Evolutionary conservation across 2,797 vertebrate species (phyloP).

Genomic region (Coilia nasus): DNA sequence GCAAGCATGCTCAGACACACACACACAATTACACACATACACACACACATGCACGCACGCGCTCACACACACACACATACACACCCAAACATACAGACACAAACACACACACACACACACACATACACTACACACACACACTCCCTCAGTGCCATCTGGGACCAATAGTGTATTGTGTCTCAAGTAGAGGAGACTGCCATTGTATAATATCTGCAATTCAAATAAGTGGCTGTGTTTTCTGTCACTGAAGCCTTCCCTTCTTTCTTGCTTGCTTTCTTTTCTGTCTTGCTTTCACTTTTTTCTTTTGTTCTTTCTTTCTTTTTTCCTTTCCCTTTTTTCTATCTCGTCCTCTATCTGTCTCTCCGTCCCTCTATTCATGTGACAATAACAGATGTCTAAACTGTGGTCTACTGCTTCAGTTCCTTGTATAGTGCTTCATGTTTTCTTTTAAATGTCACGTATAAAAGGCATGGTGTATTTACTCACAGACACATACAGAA

Average conservation of each 20-base stretch:
- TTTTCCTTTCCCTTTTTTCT: not conserved
- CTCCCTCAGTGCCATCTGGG: conserved; percentile 74
- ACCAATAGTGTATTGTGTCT: conserved; percentile 77
- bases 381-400: too few relatives aligned
- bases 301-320: conserved; percentile 2
- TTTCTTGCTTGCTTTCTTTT: conserved; percentile 16
- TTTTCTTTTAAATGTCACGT: not conserved
- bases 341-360: not conserved
- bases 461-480: conserved; percentile 17
- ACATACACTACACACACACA: conserved; percentile 29
- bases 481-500: not conserved
- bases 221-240: conserved; percentile 77
- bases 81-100: conserved; percentile 42
- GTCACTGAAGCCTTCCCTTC: conserved; percentile 52
- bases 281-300: conserved; percentile 22
- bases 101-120: too few relatives aligned
- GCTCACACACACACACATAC: conserved; percentile 43
- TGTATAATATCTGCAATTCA: conserved; percentile 81
- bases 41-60: not conserved
- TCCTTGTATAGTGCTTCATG: not conserved
- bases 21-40: conserved; percentile 40
- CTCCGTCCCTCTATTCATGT: too few relatives aligned
- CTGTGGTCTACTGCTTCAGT: too few relatives aligned
- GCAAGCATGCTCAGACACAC: not conserved
- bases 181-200: conserved; percentile 70